Evolutionary conservation across 37 sponge, comb jelly and placozoan species (phyloP), one percentile per base, ranked within the genome.

Genomic region (Aplysina aerophoba): DNA sequence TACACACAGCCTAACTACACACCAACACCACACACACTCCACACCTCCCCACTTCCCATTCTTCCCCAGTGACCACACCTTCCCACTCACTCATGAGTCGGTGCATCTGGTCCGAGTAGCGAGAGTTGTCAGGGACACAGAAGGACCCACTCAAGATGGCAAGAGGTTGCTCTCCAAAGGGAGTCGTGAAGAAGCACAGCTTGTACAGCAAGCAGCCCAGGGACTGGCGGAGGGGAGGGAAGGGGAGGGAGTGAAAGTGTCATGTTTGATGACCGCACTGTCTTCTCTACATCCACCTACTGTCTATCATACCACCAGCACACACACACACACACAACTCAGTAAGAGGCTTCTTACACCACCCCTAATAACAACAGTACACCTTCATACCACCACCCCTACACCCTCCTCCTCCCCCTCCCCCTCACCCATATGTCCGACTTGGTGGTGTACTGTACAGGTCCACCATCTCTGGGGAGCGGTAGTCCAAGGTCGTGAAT

Each of bases 391-490:
- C n/a, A n/a, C n/a, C n/a, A n/a, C n/a, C n/a, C n/a, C n/a, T n/a
- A n/a, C n/a, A n/a, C n/a, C n/a, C n/a, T 35, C 4, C 71, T 12
- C 71, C 28, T 35, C 15, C 24, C 24, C 33, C n/a, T 38, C n/a
- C 12, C 56, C 40, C 94, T 85, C 30, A 98, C 99, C 96, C 99
- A 98, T 50, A 96, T 90, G 69, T 98, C 99, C 30, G 95, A 84
- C 50, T 96, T 93, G 21, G 93, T 88, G 24, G 91, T 81, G 36
- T 93, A 81, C 87, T 81, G 69, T 94, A 98, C 56, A 98, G 78
- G 34, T 94, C 93, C 25, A 96, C 90, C 99, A 98, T 98, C 85
- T 98, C 99, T 4, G 99, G 99, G 37, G 99, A 82, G 38, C 99
- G 69, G 81, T 98, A 98, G 12, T 94, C 79, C 56, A 98, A 58